Base-by-base conservation (phyloP, 2,888 invertebrate species). In the Phasia obesa region DNA sequence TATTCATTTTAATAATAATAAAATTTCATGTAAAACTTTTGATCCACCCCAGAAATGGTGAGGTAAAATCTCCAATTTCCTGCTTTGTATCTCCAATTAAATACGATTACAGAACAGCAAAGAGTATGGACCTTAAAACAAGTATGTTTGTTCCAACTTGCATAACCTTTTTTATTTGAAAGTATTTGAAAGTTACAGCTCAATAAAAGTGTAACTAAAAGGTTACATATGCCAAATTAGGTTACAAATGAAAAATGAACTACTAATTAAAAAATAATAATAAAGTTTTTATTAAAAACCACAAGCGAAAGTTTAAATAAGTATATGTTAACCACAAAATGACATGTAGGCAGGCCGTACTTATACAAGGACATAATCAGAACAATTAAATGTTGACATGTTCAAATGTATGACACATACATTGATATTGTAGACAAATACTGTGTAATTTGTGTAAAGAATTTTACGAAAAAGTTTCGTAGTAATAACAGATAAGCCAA, bases 211-310 rank as follows among this genome's bases (percentile, higher is more conserved):
- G 27, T 44, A 60, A 60, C 67, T 67, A 67, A 79, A 79, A 73
- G 59, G 57, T 67, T 73, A n/a, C n/a, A n/a, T n/a, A n/a, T n/a
- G n/a, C n/a, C n/a, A n/a, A n/a, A n/a, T n/a, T n/a, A n/a, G n/a
- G n/a, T n/a, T n/a, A 53, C 73, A 79, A 59, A 53, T 67, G 44
- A 19, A n/a, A 60, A 60, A 73, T 60, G 60, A 42, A 44, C 35
- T 53, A 60, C 67, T 67, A 79, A 73, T 79, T 60, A 79, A 79
- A 78, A 59, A 79, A 53, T 67, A 67, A 67, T 73, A 73, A 73
- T 79, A 73, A 67, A 60, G 53, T 73, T 71, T 73, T 21, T 21
- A 13, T 65, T 13, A 67, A 53, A 55, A 75, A 57, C 64, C 64
- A 53, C 65, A 47, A 35, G 65, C 57, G 65, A 65, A 65, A 75